A percentile compares a stretch with the other conserved stretches of the same genome.
Evolutionary conservation across 1,140 invertebrate genomes (phyloP).

Genomic region (Aphaenogaster floridana): DNA sequence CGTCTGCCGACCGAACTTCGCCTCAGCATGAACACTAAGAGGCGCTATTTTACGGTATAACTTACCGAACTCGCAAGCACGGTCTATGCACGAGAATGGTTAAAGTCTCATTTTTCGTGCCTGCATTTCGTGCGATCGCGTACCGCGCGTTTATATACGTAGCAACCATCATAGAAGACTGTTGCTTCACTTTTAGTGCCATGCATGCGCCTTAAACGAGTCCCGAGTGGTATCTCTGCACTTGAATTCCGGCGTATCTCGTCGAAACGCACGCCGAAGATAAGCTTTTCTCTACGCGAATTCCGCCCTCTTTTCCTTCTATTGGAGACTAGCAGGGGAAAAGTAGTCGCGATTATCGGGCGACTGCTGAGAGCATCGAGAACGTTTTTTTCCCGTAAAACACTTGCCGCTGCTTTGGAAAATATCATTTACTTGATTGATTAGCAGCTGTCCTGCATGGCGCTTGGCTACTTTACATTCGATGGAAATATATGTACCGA

Average conservation of each 20-base stretch:
- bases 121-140: constrained; percentile 55
- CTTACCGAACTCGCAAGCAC: constrained; percentile 44
- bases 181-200: constrained; percentile 58
- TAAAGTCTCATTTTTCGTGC: constrained; percentile 55
- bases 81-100: constrained; percentile 45
- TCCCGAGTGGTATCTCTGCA: constrained; percentile 47
- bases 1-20: neutral
- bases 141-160: constrained; percentile 26
- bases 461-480: constrained; percentile 71
- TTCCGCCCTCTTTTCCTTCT: constrained; percentile 15
- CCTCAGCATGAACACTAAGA: constrained; percentile 41
- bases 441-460: constrained; percentile 74
- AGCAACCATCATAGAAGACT: constrained; percentile 36
- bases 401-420: constrained; percentile 20
- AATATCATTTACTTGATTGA: constrained; percentile 3
- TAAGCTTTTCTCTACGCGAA: constrained; percentile 26
- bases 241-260: constrained; percentile 57
- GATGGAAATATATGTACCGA: constrained; percentile 42
- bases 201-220: constrained; percentile 56
- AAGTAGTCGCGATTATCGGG: neutral
- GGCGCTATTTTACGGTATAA: constrained; percentile 36
- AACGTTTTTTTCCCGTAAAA: neutral
- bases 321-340: neutral
- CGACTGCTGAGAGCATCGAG: neutral
- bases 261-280: constrained; percentile 57